Evolutionary conservation across 2,113 vertebrate genomes (phyloP).

Genomic region (Vidua chalybeata): DNA sequence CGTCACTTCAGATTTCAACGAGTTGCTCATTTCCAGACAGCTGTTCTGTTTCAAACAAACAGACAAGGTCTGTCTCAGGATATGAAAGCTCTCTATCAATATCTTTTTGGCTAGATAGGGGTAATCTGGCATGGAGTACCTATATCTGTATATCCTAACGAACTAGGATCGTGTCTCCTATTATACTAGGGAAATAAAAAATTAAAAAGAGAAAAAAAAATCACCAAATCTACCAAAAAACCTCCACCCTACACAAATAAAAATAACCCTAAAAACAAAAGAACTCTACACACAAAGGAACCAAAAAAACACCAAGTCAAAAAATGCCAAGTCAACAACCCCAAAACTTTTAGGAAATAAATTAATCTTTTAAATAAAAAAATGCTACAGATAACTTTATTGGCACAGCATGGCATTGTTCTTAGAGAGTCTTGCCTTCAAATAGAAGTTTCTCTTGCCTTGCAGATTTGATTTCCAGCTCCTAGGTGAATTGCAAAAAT

Average conservation of each 20-base stretch:
- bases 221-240: not conserved
- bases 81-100: not conserved
- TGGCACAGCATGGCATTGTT: not conserved
- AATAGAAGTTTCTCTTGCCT: not conserved
- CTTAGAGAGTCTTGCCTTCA: not conserved
- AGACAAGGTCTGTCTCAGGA: not conserved
- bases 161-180: not conserved
- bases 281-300: not conserved
- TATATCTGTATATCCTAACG: not conserved
- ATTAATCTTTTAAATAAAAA: not conserved
- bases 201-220: not conserved
- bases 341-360: not conserved
- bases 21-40: constrained; percentile 21
- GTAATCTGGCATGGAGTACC: not conserved
- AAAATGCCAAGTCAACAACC: not conserved
- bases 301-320: not conserved
- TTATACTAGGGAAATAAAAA: not conserved
- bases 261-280: not conserved
- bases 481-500: not conserved
- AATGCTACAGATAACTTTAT: not conserved
- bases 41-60: constrained; percentile 28
- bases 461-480: constrained; percentile 1
- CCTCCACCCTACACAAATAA: rapidly evolving
- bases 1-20: not conserved
- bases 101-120: not conserved